Evolutionary conservation across 2,797 vertebrate species (phyloP).

Genomic region (Manis javanica): DNA sequence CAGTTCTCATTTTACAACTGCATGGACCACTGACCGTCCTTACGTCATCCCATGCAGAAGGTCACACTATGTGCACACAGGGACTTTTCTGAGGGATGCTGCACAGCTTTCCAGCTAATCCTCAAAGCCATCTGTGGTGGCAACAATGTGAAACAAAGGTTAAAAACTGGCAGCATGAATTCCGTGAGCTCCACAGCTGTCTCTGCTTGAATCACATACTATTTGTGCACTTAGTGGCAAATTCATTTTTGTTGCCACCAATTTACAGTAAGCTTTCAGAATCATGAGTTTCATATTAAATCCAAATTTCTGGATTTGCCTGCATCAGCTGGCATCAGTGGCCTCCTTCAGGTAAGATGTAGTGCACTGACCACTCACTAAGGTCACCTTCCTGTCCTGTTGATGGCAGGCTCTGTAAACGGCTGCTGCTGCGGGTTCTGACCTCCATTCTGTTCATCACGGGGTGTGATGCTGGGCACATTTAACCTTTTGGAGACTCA

Average conservation of each 20-base stretch:
- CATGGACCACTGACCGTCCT: background rate
- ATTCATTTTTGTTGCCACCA: background rate
- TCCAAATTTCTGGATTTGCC: background rate
- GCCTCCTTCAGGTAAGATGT: background rate
- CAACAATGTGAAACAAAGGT: accelerated
- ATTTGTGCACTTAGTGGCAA: accelerated
- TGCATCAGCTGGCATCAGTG: too few relatives aligned
- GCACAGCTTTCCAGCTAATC: background rate
- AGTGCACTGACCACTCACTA: too few relatives aligned
- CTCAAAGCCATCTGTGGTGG: accelerated
- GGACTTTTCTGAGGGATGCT: background rate
- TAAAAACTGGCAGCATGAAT: accelerated
- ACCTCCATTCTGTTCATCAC: too few relatives aligned
- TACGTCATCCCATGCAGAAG: accelerated
- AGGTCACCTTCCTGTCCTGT: background rate
- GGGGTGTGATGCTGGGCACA: background rate
- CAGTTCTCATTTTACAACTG: background rate
- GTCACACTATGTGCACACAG: background rate
- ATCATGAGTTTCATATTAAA: background rate
- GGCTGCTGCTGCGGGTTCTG: background rate
- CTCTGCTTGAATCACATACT: background rate
- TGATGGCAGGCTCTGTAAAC: background rate
- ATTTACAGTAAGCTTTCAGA: background rate
- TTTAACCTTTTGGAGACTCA: background rate
- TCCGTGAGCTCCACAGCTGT: accelerated